A percentile compares a stretch with the other conserved stretches of the same genome.
phyloP scores from a whole-genome alignment of 2,113 vertebrate species.

The Megaceryle torquata region DNA sequence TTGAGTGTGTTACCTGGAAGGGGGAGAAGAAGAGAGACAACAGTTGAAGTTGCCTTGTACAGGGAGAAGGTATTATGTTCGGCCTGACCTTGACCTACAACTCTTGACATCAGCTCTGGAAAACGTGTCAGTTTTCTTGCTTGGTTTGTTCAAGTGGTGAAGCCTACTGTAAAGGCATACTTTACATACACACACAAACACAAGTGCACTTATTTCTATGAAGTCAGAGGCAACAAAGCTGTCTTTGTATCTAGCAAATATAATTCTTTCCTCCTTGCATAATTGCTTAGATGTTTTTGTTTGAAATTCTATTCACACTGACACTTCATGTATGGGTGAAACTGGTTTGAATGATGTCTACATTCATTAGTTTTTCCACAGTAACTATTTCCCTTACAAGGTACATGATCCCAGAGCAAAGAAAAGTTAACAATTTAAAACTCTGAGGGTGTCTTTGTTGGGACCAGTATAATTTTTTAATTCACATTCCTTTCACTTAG shows the following conservation, averaged over 20 bases:
- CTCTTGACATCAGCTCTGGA: slow-evolving; percentile 46
- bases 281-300: slow-evolving; percentile 65
- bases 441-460: slow-evolving; percentile 50
- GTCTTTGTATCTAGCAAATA: slow-evolving; percentile 68
- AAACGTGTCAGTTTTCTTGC: slow-evolving; percentile 32
- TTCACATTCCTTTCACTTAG: slow-evolving; percentile 52
- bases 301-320: slow-evolving; percentile 66
- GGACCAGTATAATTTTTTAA: slow-evolving; percentile 38
- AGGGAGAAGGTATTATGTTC: slow-evolving; percentile 29
- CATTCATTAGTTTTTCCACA: slow-evolving; percentile 57
- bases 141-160: background rate
- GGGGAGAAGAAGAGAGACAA: background rate
- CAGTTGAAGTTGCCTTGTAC: slow-evolving; percentile 26
- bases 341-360: slow-evolving; percentile 54
- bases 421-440: slow-evolving; percentile 58
- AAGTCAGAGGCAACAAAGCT: slow-evolving; percentile 58
- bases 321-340: slow-evolving; percentile 56
- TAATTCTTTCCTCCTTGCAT: slow-evolving; percentile 60
- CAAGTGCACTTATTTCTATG: slow-evolving; percentile 25
- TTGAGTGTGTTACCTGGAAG: background rate
- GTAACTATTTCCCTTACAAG: slow-evolving; percentile 54
- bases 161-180: background rate
- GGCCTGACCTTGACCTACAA: slow-evolving; percentile 39
- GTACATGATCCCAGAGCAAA: slow-evolving; percentile 39
- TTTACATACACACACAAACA: slow-evolving; percentile 10